Base-by-base conservation (phyloP, 2,888 invertebrate species). In the Lamellibrachia columna region DNA sequence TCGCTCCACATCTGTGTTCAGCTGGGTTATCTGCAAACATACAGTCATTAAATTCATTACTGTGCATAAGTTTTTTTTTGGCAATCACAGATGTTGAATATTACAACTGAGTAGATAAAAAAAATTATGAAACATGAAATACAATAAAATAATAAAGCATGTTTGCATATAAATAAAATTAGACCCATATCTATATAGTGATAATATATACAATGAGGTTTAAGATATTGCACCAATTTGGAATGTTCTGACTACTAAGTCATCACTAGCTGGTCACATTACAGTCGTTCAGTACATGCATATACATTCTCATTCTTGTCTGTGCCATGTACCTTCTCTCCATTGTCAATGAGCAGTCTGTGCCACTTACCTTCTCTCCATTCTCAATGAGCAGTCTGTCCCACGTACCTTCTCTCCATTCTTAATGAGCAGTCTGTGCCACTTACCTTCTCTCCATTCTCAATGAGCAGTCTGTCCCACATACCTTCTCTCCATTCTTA, bases 351-450 rank as follows among this genome's bases (percentile, higher is more conserved):
- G 1, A 99, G 97, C 90, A 99, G 97, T 94, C 98, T 97, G 96
- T 99, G 99, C 99, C 99, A 99, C 93, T 93, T 95, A 98, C 98
- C 97, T 99, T 99, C 94, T 99, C 98, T 52, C 98, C 99, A 96
- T 99, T 99, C 53, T 98, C 97, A 93, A 99, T 98, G 1, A 99
- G 97, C 90, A 99, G 97, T 94, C 98, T 97, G 96, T 99, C 99
- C 99, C 99, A 99, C 1, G 40, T 95, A 98, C 98, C 97, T 99
- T 99, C 94, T 99, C 98, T 52, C 98, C 99, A 96, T 99, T 99
- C 53, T 98, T 97, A 93, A 99, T 98, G 1, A 99, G 97, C 90
- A 99, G 97, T 94, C 98, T 97, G 96, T 99, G 99, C 99, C 99
- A 99, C 93, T 93, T 95, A 98, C 98, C 97, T 99, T 99, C 94